Evolutionary conservation across 35 echinoderm and acorn worm species (phyloP).

Genomic region (Apostichopus japonicus): DNA sequence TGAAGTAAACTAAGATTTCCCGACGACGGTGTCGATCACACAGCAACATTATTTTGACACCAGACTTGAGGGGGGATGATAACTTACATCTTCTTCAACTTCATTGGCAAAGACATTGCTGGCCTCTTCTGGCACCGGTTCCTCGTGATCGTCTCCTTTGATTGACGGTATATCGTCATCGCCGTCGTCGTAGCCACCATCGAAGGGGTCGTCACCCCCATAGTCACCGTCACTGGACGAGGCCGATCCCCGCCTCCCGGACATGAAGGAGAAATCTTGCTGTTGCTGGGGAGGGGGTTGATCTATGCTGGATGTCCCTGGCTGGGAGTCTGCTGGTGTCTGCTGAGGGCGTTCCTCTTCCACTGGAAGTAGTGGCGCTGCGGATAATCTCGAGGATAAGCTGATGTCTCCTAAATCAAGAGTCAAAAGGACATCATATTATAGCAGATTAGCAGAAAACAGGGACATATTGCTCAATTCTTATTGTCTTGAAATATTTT

Average conservation of each 20-base stretch:
- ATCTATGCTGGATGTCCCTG: slow-evolving; percentile 57
- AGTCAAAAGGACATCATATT: too few species aligned
- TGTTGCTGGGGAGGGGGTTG: slow-evolving; percentile 38
- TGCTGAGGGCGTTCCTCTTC: slow-evolving; percentile 37
- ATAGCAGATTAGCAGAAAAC: too few species aligned
- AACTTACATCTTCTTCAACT: slow-evolving; percentile 62
- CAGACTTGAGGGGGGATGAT: background rate
- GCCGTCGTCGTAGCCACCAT: slow-evolving; percentile 72
- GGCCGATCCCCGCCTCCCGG: slow-evolving; percentile 66
- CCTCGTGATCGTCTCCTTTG: slow-evolving; percentile 70
- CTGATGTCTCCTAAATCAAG: slow-evolving; percentile 2
- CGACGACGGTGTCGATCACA: too few species aligned
- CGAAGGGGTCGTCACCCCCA: slow-evolving; percentile 71
- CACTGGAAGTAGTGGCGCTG: slow-evolving; percentile 26
- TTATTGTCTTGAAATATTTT: too few species aligned
- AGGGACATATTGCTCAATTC: too few species aligned
- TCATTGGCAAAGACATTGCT: slow-evolving; percentile 51
- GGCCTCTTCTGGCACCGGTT: slow-evolving; percentile 71
- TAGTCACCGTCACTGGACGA: slow-evolving; percentile 77
- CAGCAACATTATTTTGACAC: too few species aligned
- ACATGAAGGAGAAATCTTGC: slow-evolving; percentile 71
- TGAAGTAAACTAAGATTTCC: too few species aligned
- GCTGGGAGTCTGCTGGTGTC: slow-evolving; percentile 45
- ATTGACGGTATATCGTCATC: slow-evolving; percentile 93
- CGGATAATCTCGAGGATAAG: slow-evolving; percentile 26